Evolutionary conservation across 2,888 invertebrate genomes (phyloP), one percentile per base, ranked within the genome.

Genomic region (Elmis aenea): DNA sequence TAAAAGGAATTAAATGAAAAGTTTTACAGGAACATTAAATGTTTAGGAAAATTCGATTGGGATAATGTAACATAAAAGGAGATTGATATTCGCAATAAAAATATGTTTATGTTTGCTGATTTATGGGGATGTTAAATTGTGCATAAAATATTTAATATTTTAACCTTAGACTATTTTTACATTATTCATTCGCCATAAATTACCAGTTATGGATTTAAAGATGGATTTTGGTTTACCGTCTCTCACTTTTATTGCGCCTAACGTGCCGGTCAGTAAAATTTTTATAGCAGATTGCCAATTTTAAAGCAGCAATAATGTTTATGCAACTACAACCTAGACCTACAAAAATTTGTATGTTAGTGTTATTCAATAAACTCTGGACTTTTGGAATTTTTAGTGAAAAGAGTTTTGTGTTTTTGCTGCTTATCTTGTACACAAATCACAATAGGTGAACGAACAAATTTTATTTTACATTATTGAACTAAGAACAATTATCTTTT

Each of bases 81-180:
- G 51, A 53, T 53, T 53, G 40, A 53, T 53, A 50, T 39, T 46
- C 45, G 43, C 42, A 47, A 45, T 53, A 51, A 53, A 53, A 51
- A 46, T 48, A 41, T 50, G 47, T 50, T 52, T 52, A 46, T 48
- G 50, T 38, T 33, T 31, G 37, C 46, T 53, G 53, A 53, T 53
- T 53, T 53, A 53, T 46, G 29, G 51, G 39, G 50, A 50, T 50
- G 50, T 52, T 52, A 52, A 42, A 46, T 42, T 36, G 41, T 38
- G 33, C 35, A 38, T 49, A 49, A 48, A 49, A 40, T 33, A 33
- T 46, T 45, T 45, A 45, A 45, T 46, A 42, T 42, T 33, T 39
- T 34, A 34, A 28, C 31, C 42, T 37, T 26, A 37, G 32, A 41
- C 34, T 41, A 45, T 38, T 46, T 45, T 34, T 32, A 35, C 16